These are phyloP conservation scores for Ooceraea biroi DNA, from an alignment of 1,140 invertebrate species.

Conservation along the genomic window DNA sequence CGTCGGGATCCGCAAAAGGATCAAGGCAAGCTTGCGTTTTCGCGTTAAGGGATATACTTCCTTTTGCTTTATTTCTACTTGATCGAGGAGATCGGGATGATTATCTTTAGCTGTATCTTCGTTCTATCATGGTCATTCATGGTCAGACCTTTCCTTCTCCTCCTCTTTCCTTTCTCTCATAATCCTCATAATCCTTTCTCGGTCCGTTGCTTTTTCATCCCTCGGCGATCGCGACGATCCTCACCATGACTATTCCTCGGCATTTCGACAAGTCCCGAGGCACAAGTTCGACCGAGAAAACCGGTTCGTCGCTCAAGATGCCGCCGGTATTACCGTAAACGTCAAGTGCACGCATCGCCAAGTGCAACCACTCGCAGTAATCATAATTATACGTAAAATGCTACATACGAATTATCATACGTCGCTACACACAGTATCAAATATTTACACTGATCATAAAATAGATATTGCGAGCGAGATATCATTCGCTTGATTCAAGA, in stretches of 20 bases:
- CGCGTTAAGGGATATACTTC: slow-evolving; percentile 5
- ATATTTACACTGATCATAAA: no score
- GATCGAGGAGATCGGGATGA: slow-evolving; percentile 46
- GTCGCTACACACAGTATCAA: no score
- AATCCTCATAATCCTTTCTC: slow-evolving; percentile 51
- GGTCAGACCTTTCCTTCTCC: slow-evolving; percentile 4
- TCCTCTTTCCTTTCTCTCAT: slow-evolving; percentile 23
- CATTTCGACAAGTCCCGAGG: slow-evolving; percentile 4
- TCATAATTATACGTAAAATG: background rate
- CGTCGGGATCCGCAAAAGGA: slow-evolving; percentile 21
- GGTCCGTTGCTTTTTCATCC: slow-evolving; percentile 19
- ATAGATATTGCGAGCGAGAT: no score
- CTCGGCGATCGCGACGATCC: slow-evolving; percentile 22
- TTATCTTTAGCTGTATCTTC: slow-evolving; percentile 46
- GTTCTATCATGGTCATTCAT: slow-evolving; percentile 7
- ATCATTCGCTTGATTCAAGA: no score
- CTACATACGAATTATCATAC: background rate
- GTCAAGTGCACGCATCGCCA: background rate
- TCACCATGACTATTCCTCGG: slow-evolving; percentile 11
- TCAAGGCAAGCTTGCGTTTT: slow-evolving; percentile 20
- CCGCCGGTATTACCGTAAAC: background rate
- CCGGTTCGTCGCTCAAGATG: slow-evolving; percentile 30
- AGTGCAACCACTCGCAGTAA: background rate
- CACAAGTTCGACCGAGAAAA: slow-evolving; percentile 10
- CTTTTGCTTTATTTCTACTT: slow-evolving; percentile 29